These are phyloP conservation scores for Etheostoma cragini DNA, from an alignment of 2,113 vertebrate genomes.

Conservation along the genomic window DNA sequence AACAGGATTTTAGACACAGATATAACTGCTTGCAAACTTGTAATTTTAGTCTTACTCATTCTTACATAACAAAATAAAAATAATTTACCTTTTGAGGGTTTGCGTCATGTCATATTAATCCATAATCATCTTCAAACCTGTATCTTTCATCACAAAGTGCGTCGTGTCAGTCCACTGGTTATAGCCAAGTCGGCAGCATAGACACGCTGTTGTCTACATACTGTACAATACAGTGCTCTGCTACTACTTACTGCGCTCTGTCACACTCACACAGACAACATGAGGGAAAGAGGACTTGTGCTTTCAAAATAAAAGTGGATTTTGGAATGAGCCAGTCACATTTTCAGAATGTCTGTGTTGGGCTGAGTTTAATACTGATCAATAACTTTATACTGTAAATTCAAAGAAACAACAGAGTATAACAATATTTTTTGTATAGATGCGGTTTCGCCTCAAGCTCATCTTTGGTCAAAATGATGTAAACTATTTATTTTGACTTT, in stretches of 20 bases:
- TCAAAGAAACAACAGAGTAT: too few species aligned
- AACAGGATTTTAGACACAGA: neutral
- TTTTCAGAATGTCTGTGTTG: neutral
- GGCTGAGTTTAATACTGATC: neutral
- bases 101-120: neutral
- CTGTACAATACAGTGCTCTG: neutral
- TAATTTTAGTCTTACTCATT: neutral
- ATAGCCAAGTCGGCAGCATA: neutral
- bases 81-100: conserved; percentile 16
- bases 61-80: neutral
- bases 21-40: conserved; percentile 25
- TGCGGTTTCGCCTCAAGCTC: too few species aligned
- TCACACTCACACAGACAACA: neutral
- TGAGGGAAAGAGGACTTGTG: neutral
- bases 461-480: too few species aligned
- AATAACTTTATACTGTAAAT: too few species aligned
- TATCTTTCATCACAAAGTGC: neutral
- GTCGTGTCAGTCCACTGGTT: neutral
- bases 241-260: neutral
- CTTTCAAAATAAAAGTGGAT: conserved; percentile 58
- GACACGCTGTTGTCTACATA: neutral
- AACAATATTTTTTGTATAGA: too few species aligned
- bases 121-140: neutral
- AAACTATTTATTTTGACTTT: too few species aligned
- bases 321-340: neutral